Base-by-base conservation (phyloP, 2,797 vertebrate species). In the Lindbergichthys nudifrons region DNA sequence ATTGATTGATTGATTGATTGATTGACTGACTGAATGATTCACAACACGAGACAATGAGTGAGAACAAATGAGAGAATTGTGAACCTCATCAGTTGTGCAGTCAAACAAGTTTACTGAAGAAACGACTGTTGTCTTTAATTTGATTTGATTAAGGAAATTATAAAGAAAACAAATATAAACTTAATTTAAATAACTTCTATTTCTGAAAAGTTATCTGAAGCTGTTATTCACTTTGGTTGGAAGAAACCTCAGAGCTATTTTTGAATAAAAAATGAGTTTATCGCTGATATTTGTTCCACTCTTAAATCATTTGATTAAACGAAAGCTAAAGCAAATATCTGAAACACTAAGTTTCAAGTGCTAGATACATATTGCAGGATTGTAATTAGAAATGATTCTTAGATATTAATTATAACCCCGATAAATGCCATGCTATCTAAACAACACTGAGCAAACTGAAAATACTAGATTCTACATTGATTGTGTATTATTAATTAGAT, bases 1-100 rank as follows among this genome's bases (percentile, higher is more conserved):
- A 26, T 26, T 26, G 21, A 21, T 21, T 21, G 21, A 21, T 21
- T 21, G 26, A 26, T 26, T 26, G n/a, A n/a, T n/a, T n/a, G n/a
- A n/a, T n/a, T n/a, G 26, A 26, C 26, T 85, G 26, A 26, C 26
- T 85, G 60, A 88, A 83, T 83, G 62, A 84, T 79, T 84, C 36
- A 85, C 32, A 54, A n/a, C 48, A 76, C 21, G 68, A 51, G 52
- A 81, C 68, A 85, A 73, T 73, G 36, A 73, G n/a, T 21, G 62
- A 16, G 32, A 43, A 41, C 51, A 67, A 69, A 67, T 5, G 3
- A 50, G 11, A 71, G 39, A 12, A 10, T 4, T 16, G 9, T 39
- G 13, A 16, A 21, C 32, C 16, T 57, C 56, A 6, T 56, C 3
- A 18, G 13, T 32, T 47, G 23, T 26, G 19, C 51, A 50, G 23